A percentile compares a stretch with the other conserved stretches of the same genome.
These are phyloP conservation scores for Buteo buteo DNA, from an alignment of 2,113 vertebrate species.

Conservation along the genomic window DNA sequence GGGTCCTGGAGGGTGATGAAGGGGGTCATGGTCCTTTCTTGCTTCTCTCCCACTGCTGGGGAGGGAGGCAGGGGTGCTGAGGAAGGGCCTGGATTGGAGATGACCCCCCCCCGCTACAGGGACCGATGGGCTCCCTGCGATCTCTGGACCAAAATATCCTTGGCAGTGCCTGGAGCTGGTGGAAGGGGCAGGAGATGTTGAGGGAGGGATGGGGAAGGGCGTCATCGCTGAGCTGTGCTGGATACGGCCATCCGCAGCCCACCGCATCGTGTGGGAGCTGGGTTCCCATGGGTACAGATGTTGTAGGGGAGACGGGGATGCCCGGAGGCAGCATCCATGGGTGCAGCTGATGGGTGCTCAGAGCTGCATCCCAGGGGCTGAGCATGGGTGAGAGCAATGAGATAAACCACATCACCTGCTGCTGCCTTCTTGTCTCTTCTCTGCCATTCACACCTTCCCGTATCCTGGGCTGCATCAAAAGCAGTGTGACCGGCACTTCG, in stretches of 20 bases:
- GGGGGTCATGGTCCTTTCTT: not conserved
- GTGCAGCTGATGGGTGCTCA: not conserved
- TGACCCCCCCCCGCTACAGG: not conserved
- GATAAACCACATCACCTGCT: not conserved
- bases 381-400: accelerated
- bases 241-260: accelerated
- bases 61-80: not conserved
- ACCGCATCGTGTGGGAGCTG: accelerated
- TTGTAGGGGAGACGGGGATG: too few species aligned
- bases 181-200: not conserved
- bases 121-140: accelerated
- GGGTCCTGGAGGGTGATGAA: not conserved
- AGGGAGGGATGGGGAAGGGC: not conserved
- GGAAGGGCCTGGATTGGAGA: slow-evolving; percentile 29
- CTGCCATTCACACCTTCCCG: too few species aligned
- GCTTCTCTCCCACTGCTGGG: not conserved
- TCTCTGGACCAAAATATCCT: not conserved
- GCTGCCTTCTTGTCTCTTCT: not conserved
- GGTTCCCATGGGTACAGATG: accelerated
- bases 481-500: too few species aligned
- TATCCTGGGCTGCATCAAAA: too few species aligned
- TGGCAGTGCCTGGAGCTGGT: not conserved
- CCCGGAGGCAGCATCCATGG: not conserved
- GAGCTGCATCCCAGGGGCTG: not conserved
- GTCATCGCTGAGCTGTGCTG: not conserved